phyloP scores from a whole-genome alignment of 2,113 vertebrate species.

The Albula goreensis region DNA sequence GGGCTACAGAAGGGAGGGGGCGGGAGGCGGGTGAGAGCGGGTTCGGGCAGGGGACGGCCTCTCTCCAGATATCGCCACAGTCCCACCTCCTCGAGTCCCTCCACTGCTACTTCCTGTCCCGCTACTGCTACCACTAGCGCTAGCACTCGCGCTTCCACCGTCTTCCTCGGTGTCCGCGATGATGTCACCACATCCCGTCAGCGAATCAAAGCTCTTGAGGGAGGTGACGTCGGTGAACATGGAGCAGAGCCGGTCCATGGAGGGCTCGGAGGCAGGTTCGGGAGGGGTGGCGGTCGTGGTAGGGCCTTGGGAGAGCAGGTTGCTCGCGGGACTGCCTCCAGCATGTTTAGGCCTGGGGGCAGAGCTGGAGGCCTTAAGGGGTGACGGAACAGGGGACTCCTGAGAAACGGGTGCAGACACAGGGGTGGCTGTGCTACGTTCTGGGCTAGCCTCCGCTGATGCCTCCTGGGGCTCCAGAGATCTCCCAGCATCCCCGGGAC shows the following conservation, averaged over 20 bases:
- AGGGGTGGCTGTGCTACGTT: slow-evolving; percentile 30
- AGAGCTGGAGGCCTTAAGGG: slow-evolving; percentile 41
- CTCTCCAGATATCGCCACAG: background rate
- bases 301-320: slow-evolving; percentile 54
- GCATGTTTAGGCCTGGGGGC: slow-evolving; percentile 51
- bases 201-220: slow-evolving; percentile 98
- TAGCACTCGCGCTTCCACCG: slow-evolving; percentile 61
- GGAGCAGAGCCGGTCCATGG: slow-evolving; percentile 86
- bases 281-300: slow-evolving; percentile 66
- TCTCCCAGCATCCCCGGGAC: background rate
- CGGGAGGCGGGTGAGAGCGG: background rate
- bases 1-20: slow-evolving; percentile 51
- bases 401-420: slow-evolving; percentile 41
- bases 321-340: slow-evolving; percentile 33
- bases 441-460: background rate
- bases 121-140: slow-evolving; percentile 54
- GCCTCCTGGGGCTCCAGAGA: background rate
- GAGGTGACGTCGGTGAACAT: slow-evolving; percentile 98
- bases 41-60: background rate
- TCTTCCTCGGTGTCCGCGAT: slow-evolving; percentile 94
- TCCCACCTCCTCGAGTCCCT: slow-evolving; percentile 43
- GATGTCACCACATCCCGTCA: slow-evolving; percentile 98
- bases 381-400: slow-evolving; percentile 55
- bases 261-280: slow-evolving; percentile 88
- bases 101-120: slow-evolving; percentile 58